Base-by-base conservation (phyloP, 2,797 vertebrate species). In the Anolis apletophallus region DNA sequence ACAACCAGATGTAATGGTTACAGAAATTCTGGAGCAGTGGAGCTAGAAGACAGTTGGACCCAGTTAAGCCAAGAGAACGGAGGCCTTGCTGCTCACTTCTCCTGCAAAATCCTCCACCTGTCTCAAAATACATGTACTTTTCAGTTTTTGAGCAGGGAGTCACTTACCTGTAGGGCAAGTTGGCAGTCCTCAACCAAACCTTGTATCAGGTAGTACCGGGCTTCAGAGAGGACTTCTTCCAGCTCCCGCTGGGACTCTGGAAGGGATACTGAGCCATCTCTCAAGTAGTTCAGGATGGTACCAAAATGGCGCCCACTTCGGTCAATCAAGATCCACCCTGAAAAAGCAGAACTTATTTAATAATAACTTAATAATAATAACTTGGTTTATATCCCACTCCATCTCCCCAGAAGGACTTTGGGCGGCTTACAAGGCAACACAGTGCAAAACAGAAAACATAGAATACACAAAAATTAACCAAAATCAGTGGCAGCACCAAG, bases 291-390 rank as follows among this genome's bases (percentile, higher is more conserved):
- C 91, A 98, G 95, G 71, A 98, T 96, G 46, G 98, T 94, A 34
- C 96, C 96, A 95, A 98, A 98, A 91, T 98, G 97, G 10, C 96
- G 96, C 29, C 98, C 98, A 76, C 96, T 96, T 79, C 97, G 93
- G 86, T 98, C 98, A 92, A 98, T 94, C 94, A 98, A 95, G 17
- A 98, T 96, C 98, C 98, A 98, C 86, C 98, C 98, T 98, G 85
- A 72, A 82, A 73, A 82, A 34, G 46, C 5, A 82, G 32, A 84
- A 72, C 1, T 34, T 46, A 34, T 77, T 59, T 64, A 8, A 1
- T 64, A 40, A 40, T 40, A 40, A 40, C 40, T 40, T 40, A 40
- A 5, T 40, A 40, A 40, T 40, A 40, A 40, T 40, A 40, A 40
- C 40, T 40, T 40, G 40, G 5, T 40, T 40, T 40, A 40, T 40